A percentile compares a stretch with the other conserved stretches of the same genome.
phyloP scores from a whole-genome alignment of 2,888 invertebrate species.

The Cinara cedri region DNA sequence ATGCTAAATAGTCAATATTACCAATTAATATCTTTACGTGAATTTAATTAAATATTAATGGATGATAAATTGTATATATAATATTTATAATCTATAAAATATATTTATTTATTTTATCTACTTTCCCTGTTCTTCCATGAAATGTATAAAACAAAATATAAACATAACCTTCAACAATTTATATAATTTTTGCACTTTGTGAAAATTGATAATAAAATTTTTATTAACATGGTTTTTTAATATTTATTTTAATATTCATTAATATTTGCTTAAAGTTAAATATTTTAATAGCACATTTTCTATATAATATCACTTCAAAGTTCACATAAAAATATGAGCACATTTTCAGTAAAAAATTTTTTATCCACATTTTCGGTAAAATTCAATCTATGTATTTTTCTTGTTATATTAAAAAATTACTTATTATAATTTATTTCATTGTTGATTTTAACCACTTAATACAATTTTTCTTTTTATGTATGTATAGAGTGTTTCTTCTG shows the following conservation, averaged over 20 bases:
- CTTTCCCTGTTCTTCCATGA: slow-evolving; percentile 33
- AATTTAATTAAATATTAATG: too few relatives aligned
- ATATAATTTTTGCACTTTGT: neutral
- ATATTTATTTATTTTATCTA: neutral
- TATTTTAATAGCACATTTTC: neutral
- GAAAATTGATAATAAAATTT: slow-evolving; percentile 10
- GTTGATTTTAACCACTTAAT: neutral
- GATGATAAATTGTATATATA: too few relatives aligned
- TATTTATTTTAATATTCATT: too few relatives aligned
- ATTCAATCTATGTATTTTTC: slow-evolving; percentile 10
- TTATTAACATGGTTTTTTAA: too few relatives aligned
- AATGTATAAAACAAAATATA: neutral
- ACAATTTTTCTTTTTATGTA: neutral
- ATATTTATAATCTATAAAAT: too few relatives aligned
- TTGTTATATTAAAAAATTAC: too few relatives aligned
- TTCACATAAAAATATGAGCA: slow-evolving; percentile 32
- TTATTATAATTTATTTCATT: neutral
- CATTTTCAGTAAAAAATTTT: slow-evolving; percentile 49
- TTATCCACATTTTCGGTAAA: slow-evolving; percentile 52
- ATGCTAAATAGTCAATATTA: too few relatives aligned
- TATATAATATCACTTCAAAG: neutral
- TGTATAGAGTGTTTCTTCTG: slow-evolving; percentile 65
- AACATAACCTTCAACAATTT: slow-evolving; percentile 43
- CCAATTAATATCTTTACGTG: too few relatives aligned
- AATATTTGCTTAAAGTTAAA: too few relatives aligned